phyloP scores from a whole-genome alignment of 2,888 invertebrate species.

The Tipula helvola region DNA sequence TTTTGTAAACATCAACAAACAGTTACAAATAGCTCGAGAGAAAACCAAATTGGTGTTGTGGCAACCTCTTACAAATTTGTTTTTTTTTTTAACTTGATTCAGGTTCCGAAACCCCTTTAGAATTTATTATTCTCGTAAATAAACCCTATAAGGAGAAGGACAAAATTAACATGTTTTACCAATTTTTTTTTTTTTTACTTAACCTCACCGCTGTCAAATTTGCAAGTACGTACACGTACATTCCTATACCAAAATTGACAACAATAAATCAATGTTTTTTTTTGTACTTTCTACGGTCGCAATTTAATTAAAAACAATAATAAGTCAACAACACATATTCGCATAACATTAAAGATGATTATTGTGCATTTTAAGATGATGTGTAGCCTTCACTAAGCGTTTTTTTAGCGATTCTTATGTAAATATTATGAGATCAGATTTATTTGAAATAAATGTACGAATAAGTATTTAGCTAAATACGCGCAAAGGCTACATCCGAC shows the following conservation, averaged over 20 bases:
- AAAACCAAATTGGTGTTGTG: no score
- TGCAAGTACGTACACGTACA: background rate
- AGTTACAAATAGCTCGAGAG: no score
- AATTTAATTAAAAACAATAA: background rate
- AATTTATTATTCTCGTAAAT: no score
- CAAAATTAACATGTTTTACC: background rate
- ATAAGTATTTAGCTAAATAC: background rate
- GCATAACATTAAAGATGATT: background rate
- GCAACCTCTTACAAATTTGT: no score
- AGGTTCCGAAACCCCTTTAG: no score
- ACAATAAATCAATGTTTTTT: background rate
- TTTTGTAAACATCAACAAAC: no score
- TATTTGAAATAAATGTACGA: background rate
- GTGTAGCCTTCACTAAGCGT: background rate
- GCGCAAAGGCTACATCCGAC: background rate
- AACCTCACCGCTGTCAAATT: background rate
- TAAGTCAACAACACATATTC: background rate
- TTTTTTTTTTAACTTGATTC: no score
- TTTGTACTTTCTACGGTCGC: background rate
- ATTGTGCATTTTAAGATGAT: background rate
- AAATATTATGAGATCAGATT: background rate
- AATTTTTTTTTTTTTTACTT: background rate
- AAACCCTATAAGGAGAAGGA: no score
- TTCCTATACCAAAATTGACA: background rate
- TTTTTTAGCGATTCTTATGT: background rate